A percentile compares a stretch with the other conserved stretches of the same genome.
Conservation (phyloP, 2,888 invertebrate genomes). For the Gerosis bhagava region DNA sequence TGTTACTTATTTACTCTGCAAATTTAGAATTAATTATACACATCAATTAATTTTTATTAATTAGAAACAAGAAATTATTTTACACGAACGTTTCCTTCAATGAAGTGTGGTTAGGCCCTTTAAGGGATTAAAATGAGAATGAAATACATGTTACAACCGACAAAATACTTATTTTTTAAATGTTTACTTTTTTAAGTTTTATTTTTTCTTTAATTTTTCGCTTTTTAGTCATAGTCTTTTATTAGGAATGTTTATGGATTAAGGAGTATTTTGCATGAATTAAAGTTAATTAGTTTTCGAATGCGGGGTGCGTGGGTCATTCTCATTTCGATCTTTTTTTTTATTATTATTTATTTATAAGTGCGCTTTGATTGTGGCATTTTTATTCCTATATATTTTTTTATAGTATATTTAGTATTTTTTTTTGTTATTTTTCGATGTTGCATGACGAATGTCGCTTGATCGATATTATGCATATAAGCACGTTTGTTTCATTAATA, state of each 20-base stretch:
- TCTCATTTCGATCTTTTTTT: constrained; percentile 74
- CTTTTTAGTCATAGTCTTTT: too few relatives aligned
- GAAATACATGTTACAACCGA: constrained; percentile 44
- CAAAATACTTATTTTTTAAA: too few relatives aligned
- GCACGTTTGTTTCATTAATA: too few relatives aligned
- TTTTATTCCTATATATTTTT: constrained; percentile 40
- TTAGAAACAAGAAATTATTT: background rate
- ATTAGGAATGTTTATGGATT: constrained; percentile 24
- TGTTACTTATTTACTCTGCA: too few relatives aligned
- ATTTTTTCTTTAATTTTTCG: constrained; percentile 1
- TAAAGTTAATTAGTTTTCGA: constrained; percentile 30
- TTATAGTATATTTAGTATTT: constrained; percentile 44
- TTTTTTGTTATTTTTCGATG: constrained; percentile 56
- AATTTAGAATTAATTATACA: too few relatives aligned
- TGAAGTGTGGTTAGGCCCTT: constrained; percentile 57
- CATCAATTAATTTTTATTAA: background rate
- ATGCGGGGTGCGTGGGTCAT: constrained; percentile 59
- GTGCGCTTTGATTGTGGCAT: constrained; percentile 47
- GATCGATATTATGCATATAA: constrained; percentile 61
- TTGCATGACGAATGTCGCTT: constrained; percentile 78
- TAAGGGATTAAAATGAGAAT: constrained; percentile 76
- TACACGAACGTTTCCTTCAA: too few relatives aligned
- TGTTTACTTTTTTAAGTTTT: background rate
- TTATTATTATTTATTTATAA: constrained; percentile 45
- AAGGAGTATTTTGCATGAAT: constrained; percentile 33